Percentiles rank a stretch among this genome's conserved stretches.
These are phyloP conservation scores for Neodiprion fabricii DNA, from an alignment of 1,140 invertebrate genomes.

Conservation along the genomic window DNA sequence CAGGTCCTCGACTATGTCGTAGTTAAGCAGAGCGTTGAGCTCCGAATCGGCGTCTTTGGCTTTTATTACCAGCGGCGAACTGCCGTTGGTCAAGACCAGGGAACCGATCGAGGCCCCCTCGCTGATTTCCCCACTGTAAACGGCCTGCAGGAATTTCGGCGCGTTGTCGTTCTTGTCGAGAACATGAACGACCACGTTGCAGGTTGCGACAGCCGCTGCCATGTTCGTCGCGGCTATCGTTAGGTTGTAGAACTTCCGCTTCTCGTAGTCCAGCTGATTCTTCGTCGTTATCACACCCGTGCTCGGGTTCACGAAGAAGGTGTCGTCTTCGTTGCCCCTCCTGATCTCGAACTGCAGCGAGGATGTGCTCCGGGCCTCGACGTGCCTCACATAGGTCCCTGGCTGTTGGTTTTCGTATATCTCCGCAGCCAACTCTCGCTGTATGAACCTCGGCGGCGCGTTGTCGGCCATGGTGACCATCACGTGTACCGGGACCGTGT, in stretches of 20 bases:
- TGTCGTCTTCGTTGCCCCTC: conserved; percentile 75
- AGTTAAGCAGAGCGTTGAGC: conserved; percentile 82
- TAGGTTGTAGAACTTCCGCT: conserved; percentile 79
- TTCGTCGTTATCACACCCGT: conserved; percentile 82
- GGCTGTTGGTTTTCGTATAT: conserved; percentile 84
- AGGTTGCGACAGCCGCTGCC: conserved; percentile 73
- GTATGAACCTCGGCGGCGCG: conserved; percentile 80
- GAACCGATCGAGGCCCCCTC: conserved; percentile 76
- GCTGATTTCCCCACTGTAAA: conserved; percentile 74
- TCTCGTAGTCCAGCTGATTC: conserved; percentile 81
- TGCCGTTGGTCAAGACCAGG: conserved; percentile 72
- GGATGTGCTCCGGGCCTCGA: conserved; percentile 80
- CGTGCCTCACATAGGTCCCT: conserved; percentile 78
- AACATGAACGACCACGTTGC: conserved; percentile 77
- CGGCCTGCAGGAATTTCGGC: conserved; percentile 74
- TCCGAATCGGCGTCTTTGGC: conserved; percentile 82
- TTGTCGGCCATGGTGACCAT: conserved; percentile 88
- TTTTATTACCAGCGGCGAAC: conserved; percentile 79
- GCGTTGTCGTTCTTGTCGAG: conserved; percentile 86
- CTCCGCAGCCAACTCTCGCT: conserved; percentile 74
- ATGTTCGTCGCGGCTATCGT: conserved; percentile 86
- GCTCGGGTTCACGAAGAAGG: conserved; percentile 84
- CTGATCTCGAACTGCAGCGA: conserved; percentile 83
- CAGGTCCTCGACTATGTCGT: conserved; percentile 81
- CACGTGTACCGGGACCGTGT: conserved; percentile 84